These are phyloP conservation scores for Conus canariensis DNA, from an alignment of 2,888 invertebrate species.

Conservation along the genomic window DNA sequence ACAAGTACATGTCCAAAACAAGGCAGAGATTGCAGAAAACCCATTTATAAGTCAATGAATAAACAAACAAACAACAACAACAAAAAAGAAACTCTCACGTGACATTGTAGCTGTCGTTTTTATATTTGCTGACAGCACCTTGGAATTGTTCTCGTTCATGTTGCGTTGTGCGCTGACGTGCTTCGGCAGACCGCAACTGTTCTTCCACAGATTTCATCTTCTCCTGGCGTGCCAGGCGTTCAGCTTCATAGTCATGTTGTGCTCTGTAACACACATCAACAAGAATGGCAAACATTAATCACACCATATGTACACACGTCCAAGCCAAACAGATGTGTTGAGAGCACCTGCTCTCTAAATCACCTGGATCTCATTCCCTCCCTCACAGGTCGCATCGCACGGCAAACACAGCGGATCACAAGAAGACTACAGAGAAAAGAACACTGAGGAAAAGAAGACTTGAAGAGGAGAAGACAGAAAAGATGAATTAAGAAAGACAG, in stretches of 20 bases:
- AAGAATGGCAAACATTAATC: neutral
- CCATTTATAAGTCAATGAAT: neutral
- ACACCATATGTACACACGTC: neutral
- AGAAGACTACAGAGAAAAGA: too few species aligned
- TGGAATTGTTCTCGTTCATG: conserved; percentile 69
- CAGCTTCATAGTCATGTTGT: conserved; percentile 70
- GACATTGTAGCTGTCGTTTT: conserved; percentile 59
- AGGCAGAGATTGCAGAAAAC: too few species aligned
- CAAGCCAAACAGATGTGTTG: too few species aligned
- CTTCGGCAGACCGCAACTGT: conserved; percentile 53
- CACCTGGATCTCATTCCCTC: too few species aligned
- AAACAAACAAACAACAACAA: neutral
- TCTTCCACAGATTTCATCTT: conserved; percentile 77
- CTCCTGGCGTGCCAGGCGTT: conserved; percentile 62
- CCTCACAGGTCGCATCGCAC: too few species aligned
- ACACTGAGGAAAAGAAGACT: too few species aligned
- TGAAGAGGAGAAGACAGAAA: too few species aligned
- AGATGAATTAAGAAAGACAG: too few species aligned
- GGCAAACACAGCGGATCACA: too few species aligned
- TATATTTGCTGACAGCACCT: conserved; percentile 65
- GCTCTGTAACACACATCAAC: conserved; percentile 57
- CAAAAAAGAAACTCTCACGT: neutral
- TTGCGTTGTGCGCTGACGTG: conserved; percentile 67
- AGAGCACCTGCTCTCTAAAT: too few species aligned
- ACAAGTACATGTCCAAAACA: too few species aligned